These are phyloP conservation scores for Drosophila phalerata DNA, from an alignment of 2,888 invertebrate genomes.

Conservation along the genomic window DNA sequence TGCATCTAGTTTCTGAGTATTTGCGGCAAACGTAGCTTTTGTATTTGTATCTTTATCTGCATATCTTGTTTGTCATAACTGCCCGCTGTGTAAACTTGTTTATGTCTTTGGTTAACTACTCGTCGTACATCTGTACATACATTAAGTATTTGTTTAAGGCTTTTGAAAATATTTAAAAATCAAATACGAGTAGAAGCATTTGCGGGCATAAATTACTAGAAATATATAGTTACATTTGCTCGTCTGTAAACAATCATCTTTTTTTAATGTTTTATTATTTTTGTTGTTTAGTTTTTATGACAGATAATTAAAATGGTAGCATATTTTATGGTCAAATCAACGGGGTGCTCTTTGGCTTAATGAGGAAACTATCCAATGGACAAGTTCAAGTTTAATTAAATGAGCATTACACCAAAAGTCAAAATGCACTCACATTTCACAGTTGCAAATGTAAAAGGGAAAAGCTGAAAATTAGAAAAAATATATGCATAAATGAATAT, in stretches of 20 bases:
- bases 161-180: constrained; percentile 67
- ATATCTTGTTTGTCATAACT: constrained; percentile 62
- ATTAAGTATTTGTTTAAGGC: constrained; percentile 72
- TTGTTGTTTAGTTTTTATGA: constrained; percentile 57
- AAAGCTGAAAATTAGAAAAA: background rate
- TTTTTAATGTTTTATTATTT: constrained; percentile 26
- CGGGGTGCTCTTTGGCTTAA: constrained; percentile 42
- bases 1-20: constrained; percentile 38
- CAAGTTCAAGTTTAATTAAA: constrained; percentile 18
- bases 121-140: constrained; percentile 23
- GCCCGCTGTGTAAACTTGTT: constrained; percentile 66
- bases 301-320: constrained; percentile 68
- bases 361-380: constrained; percentile 23
- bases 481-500: background rate
- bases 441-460: background rate
- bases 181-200: constrained; percentile 66
- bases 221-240: constrained; percentile 24
- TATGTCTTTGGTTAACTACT: constrained; percentile 56
- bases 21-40: constrained; percentile 23
- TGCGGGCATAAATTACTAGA: constrained; percentile 58
- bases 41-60: constrained; percentile 58
- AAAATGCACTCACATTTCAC: background rate
- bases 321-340: constrained; percentile 41
- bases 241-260: constrained; percentile 5
- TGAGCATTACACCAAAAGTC: background rate